Conservation (phyloP, 2,888 invertebrate genomes). For the Xanthorhoe spadicearia region DNA sequence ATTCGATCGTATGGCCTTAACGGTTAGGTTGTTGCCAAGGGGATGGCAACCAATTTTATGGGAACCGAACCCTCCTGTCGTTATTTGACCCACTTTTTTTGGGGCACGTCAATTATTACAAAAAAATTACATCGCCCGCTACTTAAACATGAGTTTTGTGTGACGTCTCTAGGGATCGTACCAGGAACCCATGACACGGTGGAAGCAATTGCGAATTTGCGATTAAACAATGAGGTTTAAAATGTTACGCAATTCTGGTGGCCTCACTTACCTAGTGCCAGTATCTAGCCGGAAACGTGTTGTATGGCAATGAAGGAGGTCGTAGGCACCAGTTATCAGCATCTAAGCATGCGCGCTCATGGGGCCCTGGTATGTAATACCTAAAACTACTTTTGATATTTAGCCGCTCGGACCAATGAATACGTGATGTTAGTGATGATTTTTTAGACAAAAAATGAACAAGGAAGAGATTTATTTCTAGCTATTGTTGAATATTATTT, state of each 20-base stretch:
- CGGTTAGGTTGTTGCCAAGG: slow-evolving; percentile 18
- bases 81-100: slow-evolving; percentile 33
- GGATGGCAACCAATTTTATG: slow-evolving; percentile 26
- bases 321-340: slow-evolving; percentile 71
- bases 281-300: slow-evolving; percentile 71
- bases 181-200: slow-evolving; percentile 23
- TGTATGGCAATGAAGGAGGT: slow-evolving; percentile 74
- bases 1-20: slow-evolving; percentile 15
- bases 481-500: slow-evolving; percentile 16
- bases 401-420: slow-evolving; percentile 65
- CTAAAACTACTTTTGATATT: slow-evolving; percentile 73
- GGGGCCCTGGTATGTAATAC: slow-evolving; percentile 67
- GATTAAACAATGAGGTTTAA: slow-evolving; percentile 34
- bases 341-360: slow-evolving; percentile 69
- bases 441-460: slow-evolving; percentile 32
- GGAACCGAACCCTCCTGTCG: slow-evolving; percentile 16
- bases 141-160: slow-evolving; percentile 19
- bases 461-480: slow-evolving; percentile 21
- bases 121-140: slow-evolving; percentile 14
- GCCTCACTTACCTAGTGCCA: slow-evolving; percentile 44
- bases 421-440: slow-evolving; percentile 51
- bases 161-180: slow-evolving; percentile 26
- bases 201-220: slow-evolving; percentile 11
- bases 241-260: slow-evolving; percentile 37
- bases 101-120: slow-evolving; percentile 22